A percentile compares a stretch with the other conserved stretches of the same genome.
Conservation (phyloP, 2,888 invertebrate genomes). For the Luperina nickerlii region DNA sequence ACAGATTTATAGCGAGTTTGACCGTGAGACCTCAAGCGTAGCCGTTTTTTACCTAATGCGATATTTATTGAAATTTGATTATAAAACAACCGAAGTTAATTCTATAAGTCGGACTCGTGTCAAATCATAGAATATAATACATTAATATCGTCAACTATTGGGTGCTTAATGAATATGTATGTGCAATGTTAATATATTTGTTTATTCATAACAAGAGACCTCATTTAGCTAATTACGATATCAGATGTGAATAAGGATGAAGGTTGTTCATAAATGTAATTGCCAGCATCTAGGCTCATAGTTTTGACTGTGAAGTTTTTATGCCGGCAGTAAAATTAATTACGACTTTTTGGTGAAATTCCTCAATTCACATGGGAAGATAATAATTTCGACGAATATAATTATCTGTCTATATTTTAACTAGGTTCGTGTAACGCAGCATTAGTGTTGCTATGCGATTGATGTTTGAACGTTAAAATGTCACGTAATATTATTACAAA, state of each 20-base stretch:
- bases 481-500: constrained; percentile 77
- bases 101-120: constrained; percentile 79
- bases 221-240: constrained; percentile 77
- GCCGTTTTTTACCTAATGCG: constrained; percentile 88
- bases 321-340: constrained; percentile 42
- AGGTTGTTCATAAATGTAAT: constrained; percentile 66
- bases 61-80: constrained; percentile 89
- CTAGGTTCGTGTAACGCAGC: constrained; percentile 8
- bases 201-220: constrained; percentile 77
- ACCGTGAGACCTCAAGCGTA: constrained; percentile 88
- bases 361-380: constrained; percentile 8
- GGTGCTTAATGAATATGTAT: constrained; percentile 81
- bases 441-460: constrained; percentile 47
- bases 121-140: constrained; percentile 78
- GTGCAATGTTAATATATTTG: constrained; percentile 72
- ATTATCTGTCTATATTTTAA: constrained; percentile 1
- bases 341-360: constrained; percentile 37
- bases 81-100: constrained; percentile 84
- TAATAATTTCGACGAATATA: constrained; percentile 1
- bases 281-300: constrained; percentile 48
- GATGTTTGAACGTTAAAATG: constrained; percentile 66
- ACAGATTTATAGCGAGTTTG: constrained; percentile 88
- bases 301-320: constrained; percentile 42
- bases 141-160: constrained; percentile 79
- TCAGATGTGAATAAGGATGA: constrained; percentile 69